Evolutionary conservation across 2,797 vertebrate genomes (phyloP).

Genomic region (Florisuga fusca): DNA sequence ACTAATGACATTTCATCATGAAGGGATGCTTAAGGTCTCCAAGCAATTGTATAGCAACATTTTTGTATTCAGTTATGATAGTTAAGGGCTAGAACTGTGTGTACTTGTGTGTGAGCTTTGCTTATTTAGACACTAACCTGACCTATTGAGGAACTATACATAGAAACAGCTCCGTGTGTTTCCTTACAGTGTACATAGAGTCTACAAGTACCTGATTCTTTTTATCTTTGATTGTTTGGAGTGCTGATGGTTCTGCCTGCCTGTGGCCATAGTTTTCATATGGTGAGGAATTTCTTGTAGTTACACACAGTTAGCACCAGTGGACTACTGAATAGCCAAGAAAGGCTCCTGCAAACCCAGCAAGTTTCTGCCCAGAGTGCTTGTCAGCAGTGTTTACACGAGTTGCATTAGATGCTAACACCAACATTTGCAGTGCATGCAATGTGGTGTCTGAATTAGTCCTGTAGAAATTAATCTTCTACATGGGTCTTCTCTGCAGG

Average conservation of each 20-base stretch:
- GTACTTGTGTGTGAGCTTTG: not conserved
- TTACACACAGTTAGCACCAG: not conserved
- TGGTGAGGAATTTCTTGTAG: not conserved
- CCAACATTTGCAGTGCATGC: not conserved
- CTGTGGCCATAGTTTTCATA: not conserved
- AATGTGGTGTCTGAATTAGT: not conserved
- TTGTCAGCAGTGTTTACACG: not conserved
- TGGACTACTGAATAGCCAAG: not conserved
- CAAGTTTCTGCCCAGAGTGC: not conserved
- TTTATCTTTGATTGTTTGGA: not conserved
- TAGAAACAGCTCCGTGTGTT: not conserved
- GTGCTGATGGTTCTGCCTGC: not conserved
- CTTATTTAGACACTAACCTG: not conserved
- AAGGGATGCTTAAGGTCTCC: not conserved
- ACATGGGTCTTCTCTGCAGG: not conserved
- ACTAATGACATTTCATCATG: not conserved
- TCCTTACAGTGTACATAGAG: not conserved
- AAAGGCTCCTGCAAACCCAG: not conserved
- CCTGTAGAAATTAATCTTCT: not conserved
- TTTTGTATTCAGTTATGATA: not conserved
- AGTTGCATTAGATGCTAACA: not conserved
- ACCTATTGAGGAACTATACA: not conserved
- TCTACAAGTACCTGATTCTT: not conserved
- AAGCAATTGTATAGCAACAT: accelerated
- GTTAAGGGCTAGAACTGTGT: not conserved